Evolutionary conservation across 1,140 invertebrate genomes (phyloP), one percentile per base, ranked within the genome.

Genomic region (Augochlora pura): DNA sequence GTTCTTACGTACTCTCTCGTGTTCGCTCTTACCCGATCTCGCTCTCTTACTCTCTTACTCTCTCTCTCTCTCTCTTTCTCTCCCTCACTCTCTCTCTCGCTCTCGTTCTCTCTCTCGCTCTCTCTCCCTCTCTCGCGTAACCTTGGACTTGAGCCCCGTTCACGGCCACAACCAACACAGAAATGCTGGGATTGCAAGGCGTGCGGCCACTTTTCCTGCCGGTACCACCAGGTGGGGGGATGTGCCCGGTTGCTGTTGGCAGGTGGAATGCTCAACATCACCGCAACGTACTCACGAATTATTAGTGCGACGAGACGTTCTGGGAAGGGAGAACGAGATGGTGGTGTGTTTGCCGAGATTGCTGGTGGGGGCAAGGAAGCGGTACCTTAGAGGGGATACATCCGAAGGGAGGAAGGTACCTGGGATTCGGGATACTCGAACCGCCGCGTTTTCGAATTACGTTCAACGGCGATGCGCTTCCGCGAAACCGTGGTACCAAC

Each of bases 71-170:
- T 78, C 68, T 66, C 81, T 60, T 25, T 49, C 42, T 78, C 70
- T 82, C 63, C 23, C 25, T 42, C 27, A 66, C 52, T 77, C 49
- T 81, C 80, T 82, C 59, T 80, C 72, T 70, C 63, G 69, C 57
- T 85, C 81, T 80, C 76, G 2, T 39, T 46, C 32, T 59, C 46
- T 71, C 76, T 81, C 76, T 78, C 79, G 81, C 69, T 69, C 27
- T 70, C 63, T 74, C 57, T 85, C 81, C 81, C 78, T 87, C 73
- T 81, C 73, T 80, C 85, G 86, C 86, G 87, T 91, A 91, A 91
- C 92, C 91, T 93, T 92, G 91, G 91, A 92, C 91, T 92, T 91
- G 91, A 91, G 88, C 87, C 88, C 91, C 91, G 91, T 92, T 92
- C 91, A 91, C 89, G 92, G 90, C 89, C 91, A 91, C 90, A 91